Conservation (phyloP, 1,140 invertebrate genomes). For the Meloidogyne chitwoodi region DNA sequence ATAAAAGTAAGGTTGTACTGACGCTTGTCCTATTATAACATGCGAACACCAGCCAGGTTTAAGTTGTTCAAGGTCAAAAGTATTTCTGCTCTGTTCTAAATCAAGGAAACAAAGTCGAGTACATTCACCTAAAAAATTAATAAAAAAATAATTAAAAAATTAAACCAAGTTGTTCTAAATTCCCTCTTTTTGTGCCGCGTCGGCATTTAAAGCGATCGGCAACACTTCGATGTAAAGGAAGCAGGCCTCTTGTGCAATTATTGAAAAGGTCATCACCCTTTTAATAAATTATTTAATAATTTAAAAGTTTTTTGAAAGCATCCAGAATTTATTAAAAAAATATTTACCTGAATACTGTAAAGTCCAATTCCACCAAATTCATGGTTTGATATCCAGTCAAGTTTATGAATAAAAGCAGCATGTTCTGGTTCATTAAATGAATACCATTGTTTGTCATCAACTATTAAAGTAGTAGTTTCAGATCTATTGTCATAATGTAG, state of each 20-base stretch:
- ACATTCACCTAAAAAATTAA: constrained; percentile 13
- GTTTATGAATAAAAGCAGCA: constrained; percentile 1
- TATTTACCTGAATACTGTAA: constrained; percentile 21
- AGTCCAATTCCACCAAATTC: constrained; percentile 25
- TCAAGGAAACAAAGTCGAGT: constrained; percentile 24
- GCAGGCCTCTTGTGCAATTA: constrained; percentile 1
- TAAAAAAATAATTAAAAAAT: neutral
- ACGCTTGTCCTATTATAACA: neutral
- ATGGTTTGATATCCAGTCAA: constrained; percentile 24
- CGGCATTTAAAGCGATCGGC: constrained; percentile 13
- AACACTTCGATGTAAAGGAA: constrained; percentile 20
- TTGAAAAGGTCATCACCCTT: constrained; percentile 19
- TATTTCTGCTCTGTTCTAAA: constrained; percentile 1
- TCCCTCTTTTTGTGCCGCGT: neutral
- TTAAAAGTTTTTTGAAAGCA: too few species aligned
- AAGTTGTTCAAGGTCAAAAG: constrained; percentile 5
- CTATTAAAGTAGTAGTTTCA: neutral
- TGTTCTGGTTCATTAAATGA: constrained; percentile 23
- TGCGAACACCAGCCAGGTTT: constrained; percentile 26
- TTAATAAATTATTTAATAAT: neutral
- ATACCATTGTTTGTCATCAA: constrained; percentile 20
- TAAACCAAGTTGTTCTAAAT: neutral
- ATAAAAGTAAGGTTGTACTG: neutral
- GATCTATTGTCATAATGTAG: constrained; percentile 12
- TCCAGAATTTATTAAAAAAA: too few species aligned